Percentiles rank a stretch among this genome's conserved stretches.
Conservation (phyloP, 2,797 vertebrate genomes). For the Simalia tracyae region DNA sequence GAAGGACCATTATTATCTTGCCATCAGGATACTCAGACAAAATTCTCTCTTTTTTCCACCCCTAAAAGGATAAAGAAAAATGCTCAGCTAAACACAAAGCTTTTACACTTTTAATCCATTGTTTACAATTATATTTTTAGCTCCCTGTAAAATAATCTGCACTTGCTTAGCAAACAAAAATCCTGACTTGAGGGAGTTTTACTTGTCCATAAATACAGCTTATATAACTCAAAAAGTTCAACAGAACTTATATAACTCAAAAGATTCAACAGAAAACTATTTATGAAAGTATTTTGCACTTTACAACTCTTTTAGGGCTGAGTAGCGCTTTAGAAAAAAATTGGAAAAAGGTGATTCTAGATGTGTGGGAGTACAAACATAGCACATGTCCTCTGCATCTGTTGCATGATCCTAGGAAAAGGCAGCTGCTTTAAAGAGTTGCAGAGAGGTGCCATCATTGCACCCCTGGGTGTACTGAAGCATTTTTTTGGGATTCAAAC, state of each 20-base stretch:
- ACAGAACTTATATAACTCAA: conserved; percentile 25
- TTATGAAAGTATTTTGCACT: conserved; percentile 39
- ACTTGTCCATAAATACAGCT: conserved; percentile 48
- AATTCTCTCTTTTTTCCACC: conserved; percentile 99
- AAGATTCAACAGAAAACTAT: conserved; percentile 30
- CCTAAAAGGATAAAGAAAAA: conserved; percentile 75
- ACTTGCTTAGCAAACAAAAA: conserved; percentile 51
- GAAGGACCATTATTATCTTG: conserved; percentile 97
- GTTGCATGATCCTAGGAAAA: not conserved
- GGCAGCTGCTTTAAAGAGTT: not conserved
- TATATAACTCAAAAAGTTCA: conserved; percentile 42
- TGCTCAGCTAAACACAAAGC: conserved; percentile 43
- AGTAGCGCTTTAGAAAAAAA: not conserved
- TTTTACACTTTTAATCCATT: conserved; percentile 45
- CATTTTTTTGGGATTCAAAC: not conserved
- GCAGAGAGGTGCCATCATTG: not conserved
- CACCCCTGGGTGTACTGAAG: not conserved
- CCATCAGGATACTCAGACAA: conserved; percentile 95
- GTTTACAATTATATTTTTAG: conserved; percentile 37
- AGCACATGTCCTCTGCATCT: not conserved
- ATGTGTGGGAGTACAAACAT: not conserved
- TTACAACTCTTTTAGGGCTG: conserved; percentile 12
- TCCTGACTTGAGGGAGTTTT: conserved; percentile 57
- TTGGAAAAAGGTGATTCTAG: not conserved
- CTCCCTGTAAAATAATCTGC: conserved; percentile 36